These are phyloP conservation scores for Ganaspis brasiliensis DNA, from an alignment of 2,888 invertebrate species.

Conservation along the genomic window DNA sequence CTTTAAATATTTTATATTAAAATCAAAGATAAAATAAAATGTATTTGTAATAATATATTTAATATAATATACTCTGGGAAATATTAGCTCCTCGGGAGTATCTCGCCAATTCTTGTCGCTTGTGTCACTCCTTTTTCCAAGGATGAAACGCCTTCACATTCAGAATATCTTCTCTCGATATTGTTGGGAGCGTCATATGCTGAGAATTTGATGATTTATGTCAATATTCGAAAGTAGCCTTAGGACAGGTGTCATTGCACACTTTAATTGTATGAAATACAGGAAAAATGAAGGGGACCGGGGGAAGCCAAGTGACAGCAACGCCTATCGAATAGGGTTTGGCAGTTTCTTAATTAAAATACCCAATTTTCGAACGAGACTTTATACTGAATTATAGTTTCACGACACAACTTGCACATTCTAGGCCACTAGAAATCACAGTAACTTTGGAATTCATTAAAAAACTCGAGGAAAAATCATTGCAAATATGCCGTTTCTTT, in stretches of 20 bases:
- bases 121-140: constrained; percentile 28
- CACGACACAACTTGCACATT: not conserved
- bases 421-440: constrained; percentile 10
- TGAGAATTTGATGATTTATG: constrained; percentile 27
- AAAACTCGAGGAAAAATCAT: constrained; percentile 40
- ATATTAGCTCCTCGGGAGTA: not conserved
- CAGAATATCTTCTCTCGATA: not conserved
- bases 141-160: constrained; percentile 14
- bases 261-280: constrained; percentile 8
- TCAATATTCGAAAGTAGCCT: constrained; percentile 12
- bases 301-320: constrained; percentile 75
- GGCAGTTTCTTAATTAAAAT: constrained; percentile 43
- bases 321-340: constrained; percentile 70
- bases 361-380: not conserved
- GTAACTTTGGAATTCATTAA: constrained; percentile 19
- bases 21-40: too few species aligned
- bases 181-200: constrained; percentile 29
- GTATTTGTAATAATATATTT: not conserved
- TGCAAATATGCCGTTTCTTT: constrained; percentile 66
- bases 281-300: constrained; percentile 54
- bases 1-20: too few species aligned
- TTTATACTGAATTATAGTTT: not conserved
- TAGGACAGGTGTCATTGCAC: constrained; percentile 22
- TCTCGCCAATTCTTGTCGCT: not conserved
- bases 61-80: constrained; percentile 12